These are phyloP conservation scores for Squalus acanthias DNA, from an alignment of 2,797 vertebrate genomes.

Conservation along the genomic window DNA sequence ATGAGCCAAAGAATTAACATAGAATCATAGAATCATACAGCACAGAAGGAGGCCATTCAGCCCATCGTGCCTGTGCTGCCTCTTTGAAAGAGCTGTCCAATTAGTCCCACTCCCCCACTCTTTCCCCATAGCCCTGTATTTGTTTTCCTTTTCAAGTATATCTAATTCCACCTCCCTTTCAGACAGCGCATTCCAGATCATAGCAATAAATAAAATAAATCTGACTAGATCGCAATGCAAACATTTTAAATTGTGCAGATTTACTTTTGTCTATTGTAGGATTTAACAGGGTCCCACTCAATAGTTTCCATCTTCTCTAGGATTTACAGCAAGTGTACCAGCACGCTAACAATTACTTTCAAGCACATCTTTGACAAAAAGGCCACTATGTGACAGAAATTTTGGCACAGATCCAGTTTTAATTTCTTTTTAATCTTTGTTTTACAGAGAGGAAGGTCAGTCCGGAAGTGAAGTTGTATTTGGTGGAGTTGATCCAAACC, in stretches of 20 bases:
- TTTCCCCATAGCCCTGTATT: background rate
- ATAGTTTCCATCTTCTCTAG: background rate
- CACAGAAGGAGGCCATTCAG: background rate
- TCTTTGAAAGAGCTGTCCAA: too few species aligned
- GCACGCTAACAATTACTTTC: background rate
- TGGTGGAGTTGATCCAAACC: conserved; percentile 46
- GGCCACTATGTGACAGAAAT: background rate
- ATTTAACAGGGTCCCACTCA: background rate
- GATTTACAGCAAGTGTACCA: background rate
- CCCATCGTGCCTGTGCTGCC: background rate
- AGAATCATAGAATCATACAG: background rate
- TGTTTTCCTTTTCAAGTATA: background rate
- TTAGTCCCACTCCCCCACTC: too few species aligned
- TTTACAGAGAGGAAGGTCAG: conserved; percentile 41
- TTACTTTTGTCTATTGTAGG: background rate
- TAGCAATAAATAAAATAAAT: background rate
- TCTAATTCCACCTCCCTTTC: background rate
- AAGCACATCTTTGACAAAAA: background rate
- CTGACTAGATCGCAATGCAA: background rate
- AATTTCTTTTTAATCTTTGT: conserved; percentile 39
- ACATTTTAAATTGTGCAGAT: background rate
- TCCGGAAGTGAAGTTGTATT: conserved; percentile 45
- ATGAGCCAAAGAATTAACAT: too few species aligned
- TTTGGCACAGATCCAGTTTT: fast-evolving
- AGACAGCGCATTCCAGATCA: background rate